Percentiles rank a stretch among this genome's conserved stretches.
These are phyloP conservation scores for Chydorus sphaericus DNA, from an alignment of 2,888 invertebrate genomes.

Conservation along the genomic window DNA sequence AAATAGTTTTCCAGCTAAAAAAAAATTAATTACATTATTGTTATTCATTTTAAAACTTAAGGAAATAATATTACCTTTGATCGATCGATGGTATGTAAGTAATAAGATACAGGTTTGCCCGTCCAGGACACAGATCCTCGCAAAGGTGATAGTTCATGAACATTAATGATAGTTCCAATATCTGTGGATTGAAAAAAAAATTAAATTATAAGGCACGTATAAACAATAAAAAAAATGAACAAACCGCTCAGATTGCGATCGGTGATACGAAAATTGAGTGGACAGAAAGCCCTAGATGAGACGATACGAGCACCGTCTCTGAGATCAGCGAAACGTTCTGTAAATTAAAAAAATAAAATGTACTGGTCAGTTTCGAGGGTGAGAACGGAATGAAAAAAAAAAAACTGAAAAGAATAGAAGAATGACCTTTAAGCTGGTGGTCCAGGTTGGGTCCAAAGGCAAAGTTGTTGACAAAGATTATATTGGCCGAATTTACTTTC, in stretches of 20 bases:
- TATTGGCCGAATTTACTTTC: slow-evolving; percentile 80
- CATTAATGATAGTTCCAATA: slow-evolving; percentile 97
- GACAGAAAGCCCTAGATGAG: slow-evolving; percentile 96
- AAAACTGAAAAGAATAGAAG: background rate
- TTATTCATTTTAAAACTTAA: slow-evolving; percentile 16
- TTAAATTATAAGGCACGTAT: background rate
- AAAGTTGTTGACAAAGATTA: slow-evolving; percentile 99
- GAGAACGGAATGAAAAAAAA: background rate
- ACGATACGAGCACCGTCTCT: slow-evolving; percentile 92
- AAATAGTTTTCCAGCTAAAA: slow-evolving; percentile 76
- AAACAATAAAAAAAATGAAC: slow-evolving; percentile 18
- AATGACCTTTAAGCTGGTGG: slow-evolving; percentile 63
- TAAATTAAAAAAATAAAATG: background rate
- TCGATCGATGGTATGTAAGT: slow-evolving; percentile 93
- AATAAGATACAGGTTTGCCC: slow-evolving; percentile 95
- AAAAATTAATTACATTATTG: background rate
- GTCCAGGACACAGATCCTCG: slow-evolving; percentile 98
- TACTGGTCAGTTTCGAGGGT: background rate
- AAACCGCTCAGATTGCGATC: slow-evolving; percentile 86
- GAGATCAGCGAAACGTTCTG: slow-evolving; percentile 82
- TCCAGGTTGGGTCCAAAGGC: slow-evolving; percentile 97
- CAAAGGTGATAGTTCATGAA: slow-evolving; percentile 86
- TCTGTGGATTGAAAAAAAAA: slow-evolving; percentile 34
- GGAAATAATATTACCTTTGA: slow-evolving; percentile 44
- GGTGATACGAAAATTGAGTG: slow-evolving; percentile 94